A percentile compares a stretch with the other conserved stretches of the same genome.
phyloP scores from a whole-genome alignment of 2,797 vertebrate genomes.

The Yasuhikotakia modesta region DNA sequence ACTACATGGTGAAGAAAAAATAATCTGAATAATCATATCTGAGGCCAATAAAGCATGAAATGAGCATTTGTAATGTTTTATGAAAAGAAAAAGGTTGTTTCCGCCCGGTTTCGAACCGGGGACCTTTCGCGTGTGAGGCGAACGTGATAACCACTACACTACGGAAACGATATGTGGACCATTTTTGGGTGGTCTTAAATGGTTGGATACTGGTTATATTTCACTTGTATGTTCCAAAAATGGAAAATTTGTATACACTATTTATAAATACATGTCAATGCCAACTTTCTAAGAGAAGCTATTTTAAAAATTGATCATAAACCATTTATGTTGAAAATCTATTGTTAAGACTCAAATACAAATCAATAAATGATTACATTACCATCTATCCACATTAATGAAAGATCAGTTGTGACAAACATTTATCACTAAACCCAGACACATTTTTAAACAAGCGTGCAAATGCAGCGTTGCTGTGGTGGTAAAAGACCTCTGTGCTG shows the following conservation, averaged over 20 bases:
- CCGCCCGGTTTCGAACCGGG: constrained; percentile 24
- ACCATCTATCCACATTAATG: neutral
- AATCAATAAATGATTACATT: neutral
- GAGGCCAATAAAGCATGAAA: too few species aligned
- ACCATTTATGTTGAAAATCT: neutral
- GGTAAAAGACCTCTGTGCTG: neutral
- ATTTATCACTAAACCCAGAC: neutral
- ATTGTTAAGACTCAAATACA: neutral
- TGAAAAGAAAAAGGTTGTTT: neutral
- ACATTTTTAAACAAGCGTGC: neutral
- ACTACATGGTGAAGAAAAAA: too few species aligned
- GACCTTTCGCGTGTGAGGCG: constrained; percentile 16
- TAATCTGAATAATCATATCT: too few species aligned
- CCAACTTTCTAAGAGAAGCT: neutral
- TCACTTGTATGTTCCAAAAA: too few species aligned
- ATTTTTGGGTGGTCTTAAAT: too few species aligned
- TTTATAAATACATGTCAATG: neutral
- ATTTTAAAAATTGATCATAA: neutral
- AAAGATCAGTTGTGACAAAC: neutral
- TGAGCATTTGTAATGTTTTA: constrained; percentile 14
- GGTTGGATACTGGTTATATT: too few species aligned
- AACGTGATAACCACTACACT: constrained; percentile 55
- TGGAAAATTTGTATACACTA: too few species aligned
- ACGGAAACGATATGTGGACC: constrained; percentile 16
- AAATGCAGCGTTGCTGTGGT: too few species aligned